Base-by-base conservation (phyloP, 2,113 vertebrate genomes). In the Vidua chalybeata region DNA sequence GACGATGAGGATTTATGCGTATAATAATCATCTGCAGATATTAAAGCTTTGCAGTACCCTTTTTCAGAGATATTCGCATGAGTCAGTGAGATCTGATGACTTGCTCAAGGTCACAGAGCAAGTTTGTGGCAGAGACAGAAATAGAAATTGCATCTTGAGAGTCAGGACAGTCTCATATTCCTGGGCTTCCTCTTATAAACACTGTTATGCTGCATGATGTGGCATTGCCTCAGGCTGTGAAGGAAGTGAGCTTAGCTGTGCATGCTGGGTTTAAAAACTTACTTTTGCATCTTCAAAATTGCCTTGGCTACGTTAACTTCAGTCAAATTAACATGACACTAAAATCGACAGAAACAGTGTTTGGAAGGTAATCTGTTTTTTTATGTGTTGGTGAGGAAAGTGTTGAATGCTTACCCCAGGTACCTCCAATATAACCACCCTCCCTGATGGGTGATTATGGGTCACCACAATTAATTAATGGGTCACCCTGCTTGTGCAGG, bases 51-150 rank as follows among this genome's bases (percentile, higher is more conserved):
- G 77, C 86, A 48, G 68, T 52, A 63, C 49, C 46, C 77, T 63
- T 89, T 95, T 77, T 23, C 74, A 68, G 89, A 91, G 84, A 77
- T 49, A 87, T 13, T 58, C 13, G 0, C 48, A 11, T 73, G 81
- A 89, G 35, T 73, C 71, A 46, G 35, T 41, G 71, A 84, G 77
- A 87, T 89, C 61, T 64, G 80, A 63, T 93, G 84, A 71, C 59
- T 95, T 91, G 74, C 72, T 91, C 78, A 96, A 93, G 89, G 94
- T 97, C 91, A 85, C 74, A 66, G 23, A 83, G 74, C 77, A 74
- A 87, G 84, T 87, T 58, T 83, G 74, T 84, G 74, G 81, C 77
- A 83, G 66, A 68, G 61, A 45, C 28, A 94, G 77, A 61, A 97
- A 76, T 43, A 94, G 89, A 91, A 92, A 79, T 46, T 72, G 45